Percentiles rank a stretch among this genome's conserved stretches.
phyloP scores from a whole-genome alignment of 2,113 vertebrate species.

The Dunckerocampus dactyliophorus region DNA sequence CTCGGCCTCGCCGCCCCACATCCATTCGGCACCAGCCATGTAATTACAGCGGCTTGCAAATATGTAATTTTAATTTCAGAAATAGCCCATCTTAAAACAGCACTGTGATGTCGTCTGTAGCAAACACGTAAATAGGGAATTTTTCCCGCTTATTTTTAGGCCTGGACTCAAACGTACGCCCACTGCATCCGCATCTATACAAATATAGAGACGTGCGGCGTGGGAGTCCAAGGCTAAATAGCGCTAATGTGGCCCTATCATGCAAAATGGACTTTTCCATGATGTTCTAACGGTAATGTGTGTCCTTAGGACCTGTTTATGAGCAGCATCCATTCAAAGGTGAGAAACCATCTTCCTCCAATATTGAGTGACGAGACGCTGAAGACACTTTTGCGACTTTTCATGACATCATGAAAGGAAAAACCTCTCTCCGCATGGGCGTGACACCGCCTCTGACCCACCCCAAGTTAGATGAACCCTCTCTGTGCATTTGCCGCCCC shows the following conservation, averaged over 20 bases:
- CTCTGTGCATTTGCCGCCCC: no score
- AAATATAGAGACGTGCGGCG: background rate
- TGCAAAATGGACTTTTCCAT: background rate
- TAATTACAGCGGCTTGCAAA: conserved; percentile 10
- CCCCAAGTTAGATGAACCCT: no score
- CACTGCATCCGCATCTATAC: background rate
- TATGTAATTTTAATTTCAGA: conserved; percentile 11
- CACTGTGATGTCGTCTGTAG: background rate
- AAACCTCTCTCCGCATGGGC: no score
- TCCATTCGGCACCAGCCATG: background rate
- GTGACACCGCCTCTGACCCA: no score
- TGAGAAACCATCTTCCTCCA: no score
- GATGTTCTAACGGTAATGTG: no score
- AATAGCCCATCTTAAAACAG: conserved; percentile 4
- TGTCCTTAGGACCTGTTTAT: no score
- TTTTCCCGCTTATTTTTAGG: conserved; percentile 5
- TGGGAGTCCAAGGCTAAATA: background rate
- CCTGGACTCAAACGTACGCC: background rate
- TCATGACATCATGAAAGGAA: background rate
- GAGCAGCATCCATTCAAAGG: no score
- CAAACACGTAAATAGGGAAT: conserved; percentile 13
- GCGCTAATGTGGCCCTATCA: background rate
- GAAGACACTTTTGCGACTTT: background rate
- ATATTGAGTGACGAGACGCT: no score
- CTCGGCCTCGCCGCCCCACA: background rate